A percentile compares a stretch with the other conserved stretches of the same genome.
Evolutionary conservation across 2,888 invertebrate genomes (phyloP).

Genomic region (Parapristionchus giblindavisi): DNA sequence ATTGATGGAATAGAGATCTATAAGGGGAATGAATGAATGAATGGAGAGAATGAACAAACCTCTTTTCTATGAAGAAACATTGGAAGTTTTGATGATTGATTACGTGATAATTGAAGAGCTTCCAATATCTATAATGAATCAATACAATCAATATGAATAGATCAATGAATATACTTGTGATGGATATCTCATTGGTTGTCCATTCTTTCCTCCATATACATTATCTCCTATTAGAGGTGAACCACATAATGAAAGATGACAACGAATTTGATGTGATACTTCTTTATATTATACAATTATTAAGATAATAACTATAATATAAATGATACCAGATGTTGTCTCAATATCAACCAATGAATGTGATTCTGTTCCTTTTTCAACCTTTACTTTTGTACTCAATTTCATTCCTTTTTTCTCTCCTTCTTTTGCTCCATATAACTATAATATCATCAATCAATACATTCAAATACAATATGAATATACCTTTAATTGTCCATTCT

Average conservation of each 20-base stretch:
- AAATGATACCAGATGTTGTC: neutral
- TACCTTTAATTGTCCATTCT: slow-evolving; percentile 32
- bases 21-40: no score
- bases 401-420: slow-evolving; percentile 15
- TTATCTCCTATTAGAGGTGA: slow-evolving; percentile 22
- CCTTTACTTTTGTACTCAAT: slow-evolving; percentile 11
- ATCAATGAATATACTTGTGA: neutral
- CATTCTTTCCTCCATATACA: slow-evolving; percentile 17
- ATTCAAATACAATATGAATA: neutral
- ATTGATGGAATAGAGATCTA: slow-evolving; percentile 18
- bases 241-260: slow-evolving; percentile 12
- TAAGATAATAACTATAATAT: neutral
- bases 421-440: slow-evolving; percentile 4
- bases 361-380: neutral
- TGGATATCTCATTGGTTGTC: slow-evolving; percentile 36
- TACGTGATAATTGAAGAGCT: slow-evolving; percentile 9
- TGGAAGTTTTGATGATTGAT: slow-evolving; percentile 25
- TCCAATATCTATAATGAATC: neutral
- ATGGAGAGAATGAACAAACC: no score
- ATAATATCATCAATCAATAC: neutral
- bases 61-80: slow-evolving; percentile 30
- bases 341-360: slow-evolving; percentile 21
- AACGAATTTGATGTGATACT: slow-evolving; percentile 32
- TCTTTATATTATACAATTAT: slow-evolving; percentile 9
- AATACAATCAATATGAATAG: neutral